Base-by-base conservation (phyloP, 2,888 invertebrate species). In the Gastracanthus pulcherrimus region DNA sequence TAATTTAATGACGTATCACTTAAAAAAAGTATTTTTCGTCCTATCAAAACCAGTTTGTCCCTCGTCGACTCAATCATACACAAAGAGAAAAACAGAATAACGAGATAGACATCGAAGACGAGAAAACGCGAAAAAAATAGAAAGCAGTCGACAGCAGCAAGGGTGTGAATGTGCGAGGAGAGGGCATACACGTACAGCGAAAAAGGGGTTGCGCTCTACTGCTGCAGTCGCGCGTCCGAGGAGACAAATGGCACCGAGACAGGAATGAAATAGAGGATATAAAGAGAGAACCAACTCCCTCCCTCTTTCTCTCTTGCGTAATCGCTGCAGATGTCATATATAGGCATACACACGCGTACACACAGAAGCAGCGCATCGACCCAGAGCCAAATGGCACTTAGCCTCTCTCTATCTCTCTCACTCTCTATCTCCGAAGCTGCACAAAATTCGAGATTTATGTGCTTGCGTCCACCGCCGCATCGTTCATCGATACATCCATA, bases 251-350 rank as follows among this genome's bases (percentile, higher is more conserved):
- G 77, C 51, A 67, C 38, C 62, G 41, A 80, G 80, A 78, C 70
- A 78, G 62, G 41, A 72, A 38, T 19, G 41, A 55, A 67, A 34
- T 3, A 6, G 38, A 45, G 66, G 29, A 80, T 48, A 80, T 31
- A 72, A 19, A 31, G 76, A 80, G 38, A 69, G 26, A 71, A 9
- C 29, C 31, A 9, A 36, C 48, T 60, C 70, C 31, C 69, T 48
- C 48, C 11, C 48, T 69, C 45, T 34, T 36, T 48, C 66, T 41
- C 66, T 83, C 83, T 84, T 83, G 84, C 84, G 84, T 83, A 81
- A 81, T 84, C 86, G 85, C 85, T 87, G 83, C 88, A 88, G 87
- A 88, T 88, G 88, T 51, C n/a, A n/a, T n/a, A n/a, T n/a, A n/a
- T n/a, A n/a, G n/a, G n/a, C n/a, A n/a, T n/a, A n/a, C n/a, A n/a